phyloP scores from a whole-genome alignment of 2,888 invertebrate genomes.

The Mimas tiliae region DNA sequence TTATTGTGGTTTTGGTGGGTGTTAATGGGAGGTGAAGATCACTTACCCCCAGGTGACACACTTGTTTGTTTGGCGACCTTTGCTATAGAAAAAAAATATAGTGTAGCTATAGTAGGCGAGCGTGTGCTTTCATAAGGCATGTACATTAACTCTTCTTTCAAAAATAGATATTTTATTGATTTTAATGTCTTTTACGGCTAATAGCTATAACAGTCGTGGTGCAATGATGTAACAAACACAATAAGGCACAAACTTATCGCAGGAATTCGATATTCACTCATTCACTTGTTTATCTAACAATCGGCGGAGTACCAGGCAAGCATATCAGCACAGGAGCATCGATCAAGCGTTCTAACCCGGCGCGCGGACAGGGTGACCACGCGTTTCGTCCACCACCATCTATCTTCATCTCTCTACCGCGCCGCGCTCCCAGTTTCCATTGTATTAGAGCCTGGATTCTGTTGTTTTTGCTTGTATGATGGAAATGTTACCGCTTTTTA shows the following conservation, averaged over 20 bases:
- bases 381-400: constrained; percentile 66
- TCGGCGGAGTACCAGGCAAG: constrained; percentile 16
- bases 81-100: too few relatives aligned
- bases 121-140: too few relatives aligned
- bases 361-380: constrained; percentile 72
- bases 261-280: too few relatives aligned
- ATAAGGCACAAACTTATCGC: too few relatives aligned
- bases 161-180: not conserved
- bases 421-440: constrained; percentile 50
- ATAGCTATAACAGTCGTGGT: too few relatives aligned
- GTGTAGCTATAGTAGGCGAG: too few relatives aligned
- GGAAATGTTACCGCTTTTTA: constrained; percentile 22
- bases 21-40: too few relatives aligned
- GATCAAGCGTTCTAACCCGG: constrained; percentile 26
- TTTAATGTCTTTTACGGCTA: not conserved
- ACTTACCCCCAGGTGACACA: too few relatives aligned
- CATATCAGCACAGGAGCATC: constrained; percentile 26
- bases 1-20: too few relatives aligned
- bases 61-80: too few relatives aligned
- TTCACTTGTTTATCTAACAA: constrained; percentile 27
- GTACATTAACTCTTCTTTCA: too few relatives aligned
- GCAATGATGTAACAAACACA: too few relatives aligned
- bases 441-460: constrained; percentile 37
- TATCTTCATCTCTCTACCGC: constrained; percentile 72
- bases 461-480: constrained; percentile 37